Evolutionary conservation across 1,140 invertebrate species (phyloP).

Genomic region (Nasonia longicornis): DNA sequence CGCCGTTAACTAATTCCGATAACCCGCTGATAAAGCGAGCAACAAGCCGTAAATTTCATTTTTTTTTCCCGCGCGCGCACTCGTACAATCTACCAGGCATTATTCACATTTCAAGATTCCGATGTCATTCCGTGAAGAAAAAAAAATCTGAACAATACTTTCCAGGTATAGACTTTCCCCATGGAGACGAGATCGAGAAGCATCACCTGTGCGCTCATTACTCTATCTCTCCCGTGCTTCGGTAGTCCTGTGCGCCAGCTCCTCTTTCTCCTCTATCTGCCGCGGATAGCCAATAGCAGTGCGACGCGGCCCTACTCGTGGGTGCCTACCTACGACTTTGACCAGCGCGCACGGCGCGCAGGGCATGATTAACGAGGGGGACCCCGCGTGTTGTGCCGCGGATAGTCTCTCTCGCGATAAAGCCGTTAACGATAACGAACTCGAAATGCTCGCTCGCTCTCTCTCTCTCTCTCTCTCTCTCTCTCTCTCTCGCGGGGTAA

Average conservation of each 20-base stretch:
- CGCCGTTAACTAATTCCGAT: slow-evolving; percentile 39
- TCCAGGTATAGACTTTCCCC: not conserved
- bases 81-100: not conserved
- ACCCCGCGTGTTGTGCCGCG: not conserved
- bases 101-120: not conserved
- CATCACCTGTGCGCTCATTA: slow-evolving; percentile 16
- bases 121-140: not conserved
- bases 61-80: not conserved
- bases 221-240: not conserved
- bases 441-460: slow-evolving; percentile 54
- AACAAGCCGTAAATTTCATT: slow-evolving; percentile 35
- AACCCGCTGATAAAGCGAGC: slow-evolving; percentile 26
- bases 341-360: not conserved
- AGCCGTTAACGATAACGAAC: slow-evolving; percentile 62
- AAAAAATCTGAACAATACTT: not conserved
- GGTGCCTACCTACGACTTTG: slow-evolving; percentile 6
- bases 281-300: not conserved
- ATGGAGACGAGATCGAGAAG: not conserved
- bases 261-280: not conserved
- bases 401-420: slow-evolving; percentile 51
- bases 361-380: slow-evolving; percentile 35
- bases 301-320: not conserved
- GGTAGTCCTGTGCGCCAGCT: not conserved
- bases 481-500: slow-evolving; percentile 33
- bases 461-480: slow-evolving; percentile 45